Evolutionary conservation across 2,113 vertebrate species (phyloP), one percentile per base, ranked within the genome.

Genomic region (Melanerpes aurifrons): DNA sequence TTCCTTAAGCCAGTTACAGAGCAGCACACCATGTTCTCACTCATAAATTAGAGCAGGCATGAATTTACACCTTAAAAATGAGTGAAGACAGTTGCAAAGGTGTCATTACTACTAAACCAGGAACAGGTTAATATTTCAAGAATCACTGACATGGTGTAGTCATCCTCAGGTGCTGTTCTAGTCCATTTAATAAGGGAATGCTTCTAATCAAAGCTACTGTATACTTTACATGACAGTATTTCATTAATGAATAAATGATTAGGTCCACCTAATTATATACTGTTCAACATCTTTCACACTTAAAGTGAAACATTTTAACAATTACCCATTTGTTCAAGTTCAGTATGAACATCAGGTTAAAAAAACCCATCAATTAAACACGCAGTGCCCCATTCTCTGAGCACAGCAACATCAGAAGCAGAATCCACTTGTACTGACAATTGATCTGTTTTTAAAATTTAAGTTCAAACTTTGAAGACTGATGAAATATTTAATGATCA

Each of bases 401-500:
- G 79, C 70, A 82, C 3, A 19, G 58, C 54, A 91, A 66, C 57
- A 80, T 64, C 16, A 81, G 53, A 72, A 90, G 73, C 69, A 90
- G 66, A 92, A 82, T 31, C 24, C 47, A 40, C 50, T 45, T 88
- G 57, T 32, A 71, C 75, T 72, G 79, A 90, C 85, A 83, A 93
- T 64, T 91, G 63, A 70, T 91, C 91, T 96, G 80, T 92, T 97
- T 96, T 97, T 87, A 47, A 91, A 87, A 82, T 92, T 97, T 92
- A 91, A 92, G 86, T 96, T 87, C 92, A 94, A 89, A 89, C 47
- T 82, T 62, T 73, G 92, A 97, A 93, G 91, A 94, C 92, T 93
- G 82, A 93, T 82, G 72, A 94, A 96, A 94, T 94, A 96, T 70
- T 96, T 93, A 96, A 93, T 86, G 54, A 96, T 73, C 95, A 93